Base-by-base conservation (phyloP, 2,113 vertebrate genomes). In the Mus spicilegus region DNA sequence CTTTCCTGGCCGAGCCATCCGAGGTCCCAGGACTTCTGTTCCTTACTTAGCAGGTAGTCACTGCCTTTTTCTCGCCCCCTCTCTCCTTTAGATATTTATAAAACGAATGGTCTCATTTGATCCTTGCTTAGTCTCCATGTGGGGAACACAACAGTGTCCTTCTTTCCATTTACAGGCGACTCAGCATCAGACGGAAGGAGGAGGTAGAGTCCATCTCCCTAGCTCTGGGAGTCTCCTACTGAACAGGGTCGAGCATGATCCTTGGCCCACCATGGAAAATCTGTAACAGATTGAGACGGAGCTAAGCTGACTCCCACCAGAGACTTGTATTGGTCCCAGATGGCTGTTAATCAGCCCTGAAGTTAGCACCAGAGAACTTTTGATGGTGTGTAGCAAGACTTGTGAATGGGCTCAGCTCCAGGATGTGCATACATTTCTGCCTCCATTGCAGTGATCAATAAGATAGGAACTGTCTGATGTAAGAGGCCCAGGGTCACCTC, bases 331-430 rank as follows among this genome's bases (percentile, higher is more conserved):
- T 42, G 7, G 24, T 28, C 28, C 56, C 65, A 39, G 54, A 49
- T 19, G 67, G 14, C 54, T 49, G 90, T 90, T 86, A 42, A 91
- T 61, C 19, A 54, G 88, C 82, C 51, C 63, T 70, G 42, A 39
- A 89, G 88, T 89, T 14, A 87, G 73, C 54, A 63, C 12, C 82
- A 91, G 72, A 93, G 76, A 54, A 93, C 39, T 78, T 94, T 42
- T 46, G 42, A 33, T 63, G 22, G 30, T 14, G 36, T n/a, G 1
- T 56, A n/a, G 63, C 33, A 82, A 80, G 56, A 87, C 26, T 87
- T 14, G 76, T 82, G 28, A 76, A 89, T 39, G 90, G 58, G 42
- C 65, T 95, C 54, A 70, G 46, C 9, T 78, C 82, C 17, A 70
- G 4, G 16, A 72, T 0, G 5, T 69, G 58, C 30, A 13, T 76